Percentiles rank a stretch among this genome's conserved stretches.
Evolutionary conservation across 92 coral and sea anemone species (phyloP).

Genomic region (Bergia puertoricense): DNA sequence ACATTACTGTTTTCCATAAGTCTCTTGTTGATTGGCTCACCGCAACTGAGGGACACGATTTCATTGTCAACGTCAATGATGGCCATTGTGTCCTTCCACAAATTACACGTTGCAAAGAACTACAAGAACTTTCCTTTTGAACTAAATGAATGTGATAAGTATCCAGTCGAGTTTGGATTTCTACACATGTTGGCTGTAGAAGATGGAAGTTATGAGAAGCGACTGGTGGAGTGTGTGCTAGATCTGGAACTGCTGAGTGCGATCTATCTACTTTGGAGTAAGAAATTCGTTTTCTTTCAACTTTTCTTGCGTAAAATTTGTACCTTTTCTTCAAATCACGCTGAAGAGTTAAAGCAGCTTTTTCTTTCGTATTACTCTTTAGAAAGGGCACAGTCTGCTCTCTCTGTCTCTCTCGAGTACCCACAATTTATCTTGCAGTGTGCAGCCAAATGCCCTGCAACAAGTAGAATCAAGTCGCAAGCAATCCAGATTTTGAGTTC

Average conservation of each 20-base stretch:
- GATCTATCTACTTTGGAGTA: neutral
- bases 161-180: neutral
- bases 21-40: neutral
- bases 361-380: neutral
- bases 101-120: neutral
- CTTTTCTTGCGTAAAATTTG: neutral
- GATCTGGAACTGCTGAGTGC: neutral
- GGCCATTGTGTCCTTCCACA: slow-evolving; percentile 9
- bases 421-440: neutral
- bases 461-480: neutral
- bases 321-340: neutral
- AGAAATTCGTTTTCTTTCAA: neutral
- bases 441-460: neutral
- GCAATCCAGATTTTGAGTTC: slow-evolving; percentile 5
- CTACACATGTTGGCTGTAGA: neutral
- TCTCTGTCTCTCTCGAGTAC: no score
- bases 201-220: neutral
- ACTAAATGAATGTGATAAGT: neutral
- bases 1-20: neutral
- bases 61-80: neutral
- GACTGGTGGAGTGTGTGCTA: neutral
- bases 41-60: neutral
- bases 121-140: neutral
- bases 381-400: no score
- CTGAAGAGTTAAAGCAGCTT: neutral